A percentile compares a stretch with the other conserved stretches of the same genome.
Evolutionary conservation across 2,797 vertebrate genomes (phyloP).

Genomic region (Rhyacichthys aspro): DNA sequence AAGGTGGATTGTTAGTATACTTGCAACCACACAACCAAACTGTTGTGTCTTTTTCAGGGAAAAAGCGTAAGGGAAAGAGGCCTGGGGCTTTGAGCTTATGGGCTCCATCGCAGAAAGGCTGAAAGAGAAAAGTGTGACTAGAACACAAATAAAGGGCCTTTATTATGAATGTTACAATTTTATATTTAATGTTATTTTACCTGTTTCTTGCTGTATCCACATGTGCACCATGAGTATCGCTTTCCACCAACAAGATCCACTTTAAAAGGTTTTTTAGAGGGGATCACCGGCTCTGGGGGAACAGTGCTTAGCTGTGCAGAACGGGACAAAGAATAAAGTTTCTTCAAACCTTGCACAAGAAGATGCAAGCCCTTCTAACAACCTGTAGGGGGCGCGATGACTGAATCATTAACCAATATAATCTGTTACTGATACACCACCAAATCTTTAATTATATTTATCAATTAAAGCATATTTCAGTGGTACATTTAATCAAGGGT

Average conservation of each 20-base stretch:
- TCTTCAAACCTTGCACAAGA: too few relatives aligned
- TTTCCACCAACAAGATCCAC: constrained; percentile 83
- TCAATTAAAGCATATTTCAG: too few relatives aligned
- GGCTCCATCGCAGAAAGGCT: constrained; percentile 89
- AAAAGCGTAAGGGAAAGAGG: constrained; percentile 79
- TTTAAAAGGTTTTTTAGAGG: constrained; percentile 82
- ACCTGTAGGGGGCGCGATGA: background rate
- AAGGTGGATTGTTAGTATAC: constrained; percentile 79
- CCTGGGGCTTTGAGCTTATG: constrained; percentile 75
- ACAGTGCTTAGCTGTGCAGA: constrained; percentile 49
- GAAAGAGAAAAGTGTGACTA: constrained; percentile 3
- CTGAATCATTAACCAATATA: background rate
- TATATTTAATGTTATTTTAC: constrained; percentile 40
- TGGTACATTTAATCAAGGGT: too few relatives aligned
- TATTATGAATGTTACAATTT: background rate
- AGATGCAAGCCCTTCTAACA: background rate
- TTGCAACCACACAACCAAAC: constrained; percentile 89
- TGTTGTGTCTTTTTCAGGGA: constrained; percentile 55
- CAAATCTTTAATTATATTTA: too few relatives aligned
- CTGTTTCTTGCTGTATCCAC: constrained; percentile 87
- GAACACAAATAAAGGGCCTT: background rate
- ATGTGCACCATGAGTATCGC: constrained; percentile 85
- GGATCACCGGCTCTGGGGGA: constrained; percentile 64
- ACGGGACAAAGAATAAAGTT: background rate
- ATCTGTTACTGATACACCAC: background rate